Base-by-base conservation (phyloP, 1,140 invertebrate species). In the Drosophila pruinosa region DNA sequence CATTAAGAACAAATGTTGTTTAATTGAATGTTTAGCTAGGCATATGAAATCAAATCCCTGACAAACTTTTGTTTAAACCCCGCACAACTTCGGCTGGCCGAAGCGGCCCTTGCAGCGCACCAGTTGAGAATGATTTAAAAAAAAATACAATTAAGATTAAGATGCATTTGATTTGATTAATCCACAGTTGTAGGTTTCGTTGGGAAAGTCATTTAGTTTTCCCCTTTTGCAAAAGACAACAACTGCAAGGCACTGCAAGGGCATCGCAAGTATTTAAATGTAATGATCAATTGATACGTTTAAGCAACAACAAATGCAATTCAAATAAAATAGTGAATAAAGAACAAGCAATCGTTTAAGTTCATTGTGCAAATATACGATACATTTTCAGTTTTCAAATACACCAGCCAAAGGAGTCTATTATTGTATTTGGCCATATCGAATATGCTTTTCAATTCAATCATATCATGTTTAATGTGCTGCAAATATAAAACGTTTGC, bases 1-100 rank as follows among this genome's bases (percentile, higher is more conserved):
- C 39, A 41, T 41, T 19, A 24, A 54, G 52, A 15, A 56, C 45
- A 53, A 45, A 36, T 52, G 56, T 72, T 72, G 41, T 61, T 75
- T 50, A 50, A 78, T 59, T 67, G 17, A 68, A 59, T 47, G 43
- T 72, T 78, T 83, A 83, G 80, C 75, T 83, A 85, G 80, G 76
- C 43, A 62, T 75, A 75, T 68, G 41, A 64, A 75, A 73, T 70
- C 78, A 73, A 22, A 14, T 10, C 53, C 47, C 21, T 39, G 54
- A 12, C 6, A 34, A 14, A 31, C n/a, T 6, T 21, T 14, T 8
- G 7, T 2, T n/a, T n/a, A 22, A 47, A 14, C 2, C 6, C n/a
- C n/a, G n/a, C n/a, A n/a, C 6, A 8, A 21, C 7, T 24, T 48
- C 31, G 28, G 43, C 43, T 17, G 3, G 19, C 19, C 43, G 56